A percentile compares a stretch with the other conserved stretches of the same genome.
These are phyloP conservation scores for Carduelis carduelis DNA, from an alignment of 2,797 vertebrate genomes.

Conservation along the genomic window DNA sequence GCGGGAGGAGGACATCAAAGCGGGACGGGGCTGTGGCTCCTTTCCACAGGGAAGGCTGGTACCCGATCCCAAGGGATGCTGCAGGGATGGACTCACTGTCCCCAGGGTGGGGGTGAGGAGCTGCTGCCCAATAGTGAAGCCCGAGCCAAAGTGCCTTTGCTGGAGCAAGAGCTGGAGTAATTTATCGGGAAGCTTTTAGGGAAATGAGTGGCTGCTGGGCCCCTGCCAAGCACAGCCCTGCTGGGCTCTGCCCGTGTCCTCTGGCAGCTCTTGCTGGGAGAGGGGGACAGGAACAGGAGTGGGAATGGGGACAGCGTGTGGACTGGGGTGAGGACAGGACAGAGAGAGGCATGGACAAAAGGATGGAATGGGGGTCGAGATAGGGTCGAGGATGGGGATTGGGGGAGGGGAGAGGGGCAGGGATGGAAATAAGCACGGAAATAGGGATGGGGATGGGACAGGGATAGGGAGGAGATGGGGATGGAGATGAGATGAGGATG, in stretches of 20 bases:
- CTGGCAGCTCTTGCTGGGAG: constrained; percentile 53
- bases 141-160: constrained; percentile 16
- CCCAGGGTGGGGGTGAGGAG: background rate
- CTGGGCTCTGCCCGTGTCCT: constrained; percentile 45
- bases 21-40: background rate
- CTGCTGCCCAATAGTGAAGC: background rate
- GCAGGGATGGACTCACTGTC: background rate
- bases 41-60: background rate
- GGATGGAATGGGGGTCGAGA: background rate
- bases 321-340: background rate
- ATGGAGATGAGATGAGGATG: no score
- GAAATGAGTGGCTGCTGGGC: constrained; percentile 55
- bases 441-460: background rate
- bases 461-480: no score
- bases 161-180: background rate
- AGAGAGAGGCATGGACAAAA: background rate
- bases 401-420: background rate
- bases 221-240: constrained; percentile 29
- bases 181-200: constrained; percentile 62
- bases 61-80: background rate
- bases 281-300: background rate
- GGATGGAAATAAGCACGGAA: background rate
- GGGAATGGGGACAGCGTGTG: background rate
- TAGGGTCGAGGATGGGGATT: background rate
- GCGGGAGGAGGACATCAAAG: accelerated